Base-by-base conservation (phyloP, 1,140 invertebrate species). In the Notospermus geniculatus region DNA sequence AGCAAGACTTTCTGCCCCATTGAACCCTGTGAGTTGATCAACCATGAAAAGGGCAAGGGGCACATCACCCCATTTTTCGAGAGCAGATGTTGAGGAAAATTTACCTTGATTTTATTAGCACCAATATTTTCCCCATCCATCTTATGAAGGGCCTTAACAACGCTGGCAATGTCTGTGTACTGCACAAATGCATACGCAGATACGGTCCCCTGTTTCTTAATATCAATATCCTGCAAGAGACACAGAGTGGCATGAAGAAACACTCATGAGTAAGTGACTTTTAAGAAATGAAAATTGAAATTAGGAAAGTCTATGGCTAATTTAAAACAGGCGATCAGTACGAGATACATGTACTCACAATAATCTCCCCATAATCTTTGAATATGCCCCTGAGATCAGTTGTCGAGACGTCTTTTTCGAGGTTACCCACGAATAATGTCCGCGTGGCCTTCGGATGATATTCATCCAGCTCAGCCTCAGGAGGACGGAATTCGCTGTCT, bases 101-200 rank as follows among this genome's bases (percentile, higher is more conserved):
- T 60, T 54, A 79, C 77, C 69, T 97, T 96, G 36, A 85, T 83
- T 57, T 83, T 77, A 80, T 92, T 95, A 65, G 87, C 88, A 60
- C 91, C 92, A 66, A 96, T 85, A 80, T 93, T 89, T 83, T 95
- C 92, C 57, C 93, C 93, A 80, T 97, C 94, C 88, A 97, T 90
- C 68, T 90, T 90, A 28, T 91, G 85, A 82, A 97, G 92, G 13
- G 94, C 94, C 80, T 92, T 91, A 55, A 97, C 93, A 52, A 97
- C 95, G 80, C 91, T 94, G 27, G 88, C 88, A 74, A 97, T 97
- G 77, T 96, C 93, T 65, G 91, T 88, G 84, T 93, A 98, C 84
- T 98, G 95, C 78, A 95, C 95, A 82, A 97, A 96, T 59, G 94
- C 95, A 81, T 95, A 97, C 56, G 90, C 90, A 57, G 90, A 89